Conservation (phyloP, 2,113 vertebrate genomes). For the Myotis davidii region DNA sequence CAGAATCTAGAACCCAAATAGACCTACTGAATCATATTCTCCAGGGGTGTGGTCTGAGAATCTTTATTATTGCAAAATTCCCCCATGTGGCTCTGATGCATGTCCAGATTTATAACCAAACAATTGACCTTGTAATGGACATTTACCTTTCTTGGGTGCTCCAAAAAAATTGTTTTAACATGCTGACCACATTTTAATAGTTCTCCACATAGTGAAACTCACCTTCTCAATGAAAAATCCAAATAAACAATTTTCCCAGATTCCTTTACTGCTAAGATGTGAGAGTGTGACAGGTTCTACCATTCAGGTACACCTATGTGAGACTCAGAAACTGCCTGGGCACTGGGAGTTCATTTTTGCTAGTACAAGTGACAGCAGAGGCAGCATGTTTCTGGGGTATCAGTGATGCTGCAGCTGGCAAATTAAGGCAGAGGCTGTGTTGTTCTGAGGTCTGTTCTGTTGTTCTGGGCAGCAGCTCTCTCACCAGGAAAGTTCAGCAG, state of each 20-base stretch:
- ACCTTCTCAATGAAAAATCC: neutral
- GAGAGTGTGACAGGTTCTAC: neutral
- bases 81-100: neutral
- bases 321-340: neutral
- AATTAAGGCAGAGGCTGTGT: neutral
- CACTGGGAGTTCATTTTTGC: neutral
- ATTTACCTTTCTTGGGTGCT: neutral
- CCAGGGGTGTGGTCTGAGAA: neutral
- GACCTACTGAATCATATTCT: neutral
- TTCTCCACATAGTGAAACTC: neutral
- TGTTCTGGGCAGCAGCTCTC: neutral
- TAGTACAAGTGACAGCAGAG: neutral
- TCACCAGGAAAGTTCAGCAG: neutral
- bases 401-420: neutral
- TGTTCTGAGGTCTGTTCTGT: neutral
- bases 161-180: neutral
- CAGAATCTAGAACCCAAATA: neutral
- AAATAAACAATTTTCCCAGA: slow-evolving; percentile 3
- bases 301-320: neutral
- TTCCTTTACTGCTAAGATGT: neutral
- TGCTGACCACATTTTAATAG: neutral
- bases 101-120: neutral
- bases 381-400: neutral
- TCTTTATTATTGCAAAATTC: neutral
- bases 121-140: neutral